Evolutionary conservation across 2,888 invertebrate species (phyloP).

Genomic region (Orthosia gracilis): DNA sequence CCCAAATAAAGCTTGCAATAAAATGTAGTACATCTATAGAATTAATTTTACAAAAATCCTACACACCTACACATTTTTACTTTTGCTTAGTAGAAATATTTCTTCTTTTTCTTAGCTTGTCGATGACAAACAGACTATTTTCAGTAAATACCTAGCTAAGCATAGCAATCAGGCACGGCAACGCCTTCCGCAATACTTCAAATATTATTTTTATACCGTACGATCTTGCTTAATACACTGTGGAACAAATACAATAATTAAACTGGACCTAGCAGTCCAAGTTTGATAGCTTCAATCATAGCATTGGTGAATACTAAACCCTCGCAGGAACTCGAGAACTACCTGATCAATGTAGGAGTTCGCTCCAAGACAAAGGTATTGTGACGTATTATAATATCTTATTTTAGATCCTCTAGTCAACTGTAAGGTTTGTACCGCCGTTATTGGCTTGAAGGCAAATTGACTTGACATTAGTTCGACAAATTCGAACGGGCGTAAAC

Average conservation of each 20-base stretch:
- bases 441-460: conserved; percentile 59
- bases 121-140: no score
- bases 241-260: conserved; percentile 15
- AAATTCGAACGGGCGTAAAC: conserved; percentile 67
- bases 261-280: conserved; percentile 20
- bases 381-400: conserved; percentile 45
- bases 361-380: conserved; percentile 38
- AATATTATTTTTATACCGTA: neutral
- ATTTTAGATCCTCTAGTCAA: conserved; percentile 54
- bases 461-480: conserved; percentile 67
- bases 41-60: no score
- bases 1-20: no score
- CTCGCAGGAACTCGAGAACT: conserved; percentile 39
- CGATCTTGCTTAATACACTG: neutral
- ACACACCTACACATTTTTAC: no score
- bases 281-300: conserved; percentile 37
- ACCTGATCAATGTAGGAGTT: conserved; percentile 41
- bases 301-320: conserved; percentile 28
- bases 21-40: no score
- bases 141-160: no score
- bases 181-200: no score
- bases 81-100: no score
- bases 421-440: conserved; percentile 36
- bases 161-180: no score
- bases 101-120: no score